Evolutionary conservation across 2,113 vertebrate species (phyloP).

Genomic region (Callithrix jacchus): DNA sequence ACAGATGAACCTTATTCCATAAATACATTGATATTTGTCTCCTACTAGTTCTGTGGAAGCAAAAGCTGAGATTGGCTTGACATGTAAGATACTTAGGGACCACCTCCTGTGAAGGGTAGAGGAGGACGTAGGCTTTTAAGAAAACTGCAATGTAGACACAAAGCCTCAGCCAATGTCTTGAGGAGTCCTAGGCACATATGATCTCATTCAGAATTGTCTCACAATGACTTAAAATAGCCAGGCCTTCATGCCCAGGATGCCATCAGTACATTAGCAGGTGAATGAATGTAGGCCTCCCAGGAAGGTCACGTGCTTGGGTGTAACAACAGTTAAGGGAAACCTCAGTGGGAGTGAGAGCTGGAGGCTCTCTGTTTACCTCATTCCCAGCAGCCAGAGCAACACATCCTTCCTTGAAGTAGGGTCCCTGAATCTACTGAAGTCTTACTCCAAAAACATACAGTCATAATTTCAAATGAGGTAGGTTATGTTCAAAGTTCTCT

Average conservation of each 20-base stretch:
- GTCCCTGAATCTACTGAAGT: background rate
- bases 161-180: background rate
- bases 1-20: background rate
- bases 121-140: background rate
- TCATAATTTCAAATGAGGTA: background rate
- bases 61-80: background rate
- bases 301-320: background rate
- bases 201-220: background rate
- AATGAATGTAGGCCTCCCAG: background rate
- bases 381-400: background rate
- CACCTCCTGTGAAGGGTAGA: background rate
- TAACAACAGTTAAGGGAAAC: background rate
- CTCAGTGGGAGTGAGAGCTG: background rate
- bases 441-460: background rate
- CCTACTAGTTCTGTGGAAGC: background rate
- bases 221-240: background rate
- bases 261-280: background rate
- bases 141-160: background rate
- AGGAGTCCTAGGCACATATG: background rate
- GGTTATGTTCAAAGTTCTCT: constrained; percentile 1
- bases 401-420: background rate
- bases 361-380: background rate
- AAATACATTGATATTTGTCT: background rate
- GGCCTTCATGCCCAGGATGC: background rate
- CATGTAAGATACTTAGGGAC: background rate